Evolutionary conservation across 2,888 invertebrate genomes (phyloP).

Genomic region (Hofmannophila pseudospretella): DNA sequence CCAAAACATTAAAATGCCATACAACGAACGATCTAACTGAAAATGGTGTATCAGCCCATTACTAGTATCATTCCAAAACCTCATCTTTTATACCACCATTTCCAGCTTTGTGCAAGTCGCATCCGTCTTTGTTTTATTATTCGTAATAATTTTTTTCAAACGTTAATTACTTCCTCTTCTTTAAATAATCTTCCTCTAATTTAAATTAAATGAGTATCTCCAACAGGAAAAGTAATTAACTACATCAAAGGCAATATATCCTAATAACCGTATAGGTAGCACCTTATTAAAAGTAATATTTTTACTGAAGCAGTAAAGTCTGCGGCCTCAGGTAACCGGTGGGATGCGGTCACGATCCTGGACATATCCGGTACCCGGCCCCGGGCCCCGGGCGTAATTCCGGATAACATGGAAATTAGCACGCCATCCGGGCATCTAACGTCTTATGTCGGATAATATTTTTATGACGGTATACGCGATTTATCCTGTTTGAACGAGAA

Average conservation of each 20-base stretch:
- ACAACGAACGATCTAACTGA: too few relatives aligned
- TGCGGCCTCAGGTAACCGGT: slow-evolving; percentile 16
- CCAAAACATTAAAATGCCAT: too few relatives aligned
- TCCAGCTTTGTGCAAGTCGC: too few relatives aligned
- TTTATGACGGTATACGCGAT: slow-evolving; percentile 10
- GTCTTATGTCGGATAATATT: slow-evolving; percentile 14
- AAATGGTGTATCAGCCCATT: too few relatives aligned
- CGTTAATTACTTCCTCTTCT: too few relatives aligned
- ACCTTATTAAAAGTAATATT: slow-evolving; percentile 18
- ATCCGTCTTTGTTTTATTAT: too few relatives aligned
- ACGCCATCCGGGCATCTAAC: slow-evolving; percentile 17
- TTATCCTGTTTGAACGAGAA: not conserved
- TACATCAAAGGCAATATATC: too few relatives aligned
- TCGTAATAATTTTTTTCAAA: too few relatives aligned
- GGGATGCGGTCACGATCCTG: slow-evolving; percentile 19
- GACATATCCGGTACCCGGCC: slow-evolving; percentile 16
- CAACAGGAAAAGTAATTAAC: not conserved
- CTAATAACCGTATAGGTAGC: slow-evolving; percentile 5
- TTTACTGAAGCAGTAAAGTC: slow-evolving; percentile 18
- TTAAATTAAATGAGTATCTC: too few relatives aligned
- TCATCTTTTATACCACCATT: too few relatives aligned
- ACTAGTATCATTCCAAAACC: too few relatives aligned
- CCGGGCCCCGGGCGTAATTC: slow-evolving; percentile 18
- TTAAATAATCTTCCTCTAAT: too few relatives aligned
- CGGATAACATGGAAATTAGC: slow-evolving; percentile 39